Conservation (phyloP, 2,113 vertebrate species). For the Ophthalmolycus amberensis region DNA sequence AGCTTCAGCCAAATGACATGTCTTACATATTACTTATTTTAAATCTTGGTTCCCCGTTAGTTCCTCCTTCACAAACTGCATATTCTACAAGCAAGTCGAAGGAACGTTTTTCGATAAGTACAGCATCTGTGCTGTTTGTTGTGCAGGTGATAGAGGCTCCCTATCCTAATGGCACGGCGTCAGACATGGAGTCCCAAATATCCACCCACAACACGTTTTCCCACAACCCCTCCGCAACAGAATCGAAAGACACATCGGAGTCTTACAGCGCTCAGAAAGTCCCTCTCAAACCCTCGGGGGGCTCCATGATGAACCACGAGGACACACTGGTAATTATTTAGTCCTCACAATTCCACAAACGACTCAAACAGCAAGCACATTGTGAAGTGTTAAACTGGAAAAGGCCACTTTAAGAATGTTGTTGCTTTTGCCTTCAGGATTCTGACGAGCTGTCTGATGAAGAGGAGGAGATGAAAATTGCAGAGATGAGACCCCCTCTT, state of each 20-base stretch:
- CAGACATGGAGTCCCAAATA: conserved; percentile 84
- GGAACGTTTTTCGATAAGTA: not conserved
- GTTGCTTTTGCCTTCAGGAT: conserved; percentile 81
- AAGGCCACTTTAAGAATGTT: not conserved
- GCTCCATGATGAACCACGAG: conserved; percentile 86
- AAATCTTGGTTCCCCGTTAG: not conserved
- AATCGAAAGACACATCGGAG: conserved; percentile 81
- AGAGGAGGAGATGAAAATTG: conserved; percentile 97
- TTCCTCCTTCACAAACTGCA: not conserved
- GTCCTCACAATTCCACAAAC: not conserved
- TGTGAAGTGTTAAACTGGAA: not conserved
- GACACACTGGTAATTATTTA: conserved; percentile 85
- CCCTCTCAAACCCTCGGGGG: conserved; percentile 85
- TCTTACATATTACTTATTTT: not conserved
- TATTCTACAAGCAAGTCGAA: not conserved
- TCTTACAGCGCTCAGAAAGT: conserved; percentile 80
- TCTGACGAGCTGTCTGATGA: conserved; percentile 96
- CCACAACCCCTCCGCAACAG: conserved; percentile 79
- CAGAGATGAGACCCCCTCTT: conserved; percentile 95
- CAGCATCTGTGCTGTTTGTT: not conserved
- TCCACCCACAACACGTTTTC: conserved; percentile 70
- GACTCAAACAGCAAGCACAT: not conserved
- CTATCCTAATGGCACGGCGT: conserved; percentile 82
- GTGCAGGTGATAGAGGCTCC: conserved; percentile 88
- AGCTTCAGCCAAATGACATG: conserved; percentile 4